phyloP scores from a whole-genome alignment of 2,797 vertebrate species.

The Carapus acus region DNA sequence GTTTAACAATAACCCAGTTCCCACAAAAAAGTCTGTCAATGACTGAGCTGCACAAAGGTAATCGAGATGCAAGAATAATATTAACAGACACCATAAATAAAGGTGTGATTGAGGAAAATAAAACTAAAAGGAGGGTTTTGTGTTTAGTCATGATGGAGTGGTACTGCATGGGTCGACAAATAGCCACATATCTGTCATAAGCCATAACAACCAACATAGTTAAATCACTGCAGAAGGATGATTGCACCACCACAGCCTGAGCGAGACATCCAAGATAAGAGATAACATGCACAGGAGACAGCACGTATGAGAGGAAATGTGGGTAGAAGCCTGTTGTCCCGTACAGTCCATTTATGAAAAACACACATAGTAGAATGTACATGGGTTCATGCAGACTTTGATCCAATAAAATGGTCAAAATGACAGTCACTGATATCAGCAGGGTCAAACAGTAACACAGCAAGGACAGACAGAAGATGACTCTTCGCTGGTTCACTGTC shows the following conservation, averaged over 20 bases:
- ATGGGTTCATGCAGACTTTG: slow-evolving; percentile 48
- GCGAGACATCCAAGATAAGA: slow-evolving; percentile 45
- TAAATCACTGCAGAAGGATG: slow-evolving; percentile 29
- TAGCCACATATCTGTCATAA: slow-evolving; percentile 52
- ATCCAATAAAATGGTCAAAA: slow-evolving; percentile 31
- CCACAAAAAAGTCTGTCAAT: slow-evolving; percentile 32
- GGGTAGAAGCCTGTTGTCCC: slow-evolving; percentile 46
- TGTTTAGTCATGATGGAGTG: slow-evolving; percentile 42
- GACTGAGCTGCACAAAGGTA: slow-evolving; percentile 29
- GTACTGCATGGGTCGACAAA: slow-evolving; percentile 41
- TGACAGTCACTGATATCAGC: slow-evolving; percentile 21
- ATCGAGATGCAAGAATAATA: slow-evolving; percentile 22
- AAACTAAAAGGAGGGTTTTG: slow-evolving; percentile 9
- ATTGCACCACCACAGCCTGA: slow-evolving; percentile 39
- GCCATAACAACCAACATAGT: slow-evolving; percentile 44
- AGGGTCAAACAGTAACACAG: slow-evolving; percentile 30
- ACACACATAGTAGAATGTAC: slow-evolving; percentile 44
- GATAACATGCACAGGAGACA: slow-evolving; percentile 41
- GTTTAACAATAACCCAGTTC: slow-evolving; percentile 39
- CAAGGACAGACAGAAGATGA: slow-evolving; percentile 34
- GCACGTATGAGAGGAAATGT: slow-evolving; percentile 47
- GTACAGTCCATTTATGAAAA: slow-evolving; percentile 45
- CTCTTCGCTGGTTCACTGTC: slow-evolving; percentile 18
- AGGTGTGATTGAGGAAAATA: slow-evolving; percentile 23
- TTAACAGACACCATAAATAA: slow-evolving; percentile 1